phyloP scores from a whole-genome alignment of 2,113 vertebrate species.

The Rhabdornis inornatus region DNA sequence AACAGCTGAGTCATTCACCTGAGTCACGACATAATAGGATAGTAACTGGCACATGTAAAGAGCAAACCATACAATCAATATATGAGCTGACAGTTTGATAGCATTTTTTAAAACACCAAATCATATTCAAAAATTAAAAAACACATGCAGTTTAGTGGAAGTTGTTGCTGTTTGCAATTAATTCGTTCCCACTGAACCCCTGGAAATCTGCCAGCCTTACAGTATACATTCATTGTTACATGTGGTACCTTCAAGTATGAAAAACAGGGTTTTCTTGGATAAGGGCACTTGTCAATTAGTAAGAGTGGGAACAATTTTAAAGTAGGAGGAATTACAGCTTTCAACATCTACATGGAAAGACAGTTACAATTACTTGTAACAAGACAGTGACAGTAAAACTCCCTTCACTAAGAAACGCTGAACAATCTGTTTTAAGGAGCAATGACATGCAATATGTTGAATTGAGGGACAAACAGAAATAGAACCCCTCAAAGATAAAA shows the following conservation, averaged over 20 bases:
- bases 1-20: neutral
- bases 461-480: neutral
- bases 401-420: conserved; percentile 12
- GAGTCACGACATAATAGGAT: neutral
- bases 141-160: neutral
- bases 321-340: conserved; percentile 31
- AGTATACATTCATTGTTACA: neutral
- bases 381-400: conserved; percentile 18
- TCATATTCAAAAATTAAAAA: neutral
- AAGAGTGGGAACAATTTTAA: conserved; percentile 4
- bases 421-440: neutral
- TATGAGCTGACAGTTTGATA: neutral
- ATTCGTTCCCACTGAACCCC: neutral
- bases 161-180: neutral
- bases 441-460: neutral
- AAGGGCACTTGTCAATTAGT: conserved; percentile 27
- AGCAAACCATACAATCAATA: neutral
- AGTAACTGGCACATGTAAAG: neutral
- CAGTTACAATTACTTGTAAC: conserved; percentile 25
- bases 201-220: neutral
- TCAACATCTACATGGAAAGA: conserved; percentile 5
- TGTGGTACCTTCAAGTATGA: neutral
- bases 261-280: neutral
- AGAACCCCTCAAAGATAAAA: neutral
- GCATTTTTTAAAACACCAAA: neutral